A percentile compares a stretch with the other conserved stretches of the same genome.
phyloP scores from a whole-genome alignment of 2,888 invertebrate genomes.

The Physocephala rufipes region DNA sequence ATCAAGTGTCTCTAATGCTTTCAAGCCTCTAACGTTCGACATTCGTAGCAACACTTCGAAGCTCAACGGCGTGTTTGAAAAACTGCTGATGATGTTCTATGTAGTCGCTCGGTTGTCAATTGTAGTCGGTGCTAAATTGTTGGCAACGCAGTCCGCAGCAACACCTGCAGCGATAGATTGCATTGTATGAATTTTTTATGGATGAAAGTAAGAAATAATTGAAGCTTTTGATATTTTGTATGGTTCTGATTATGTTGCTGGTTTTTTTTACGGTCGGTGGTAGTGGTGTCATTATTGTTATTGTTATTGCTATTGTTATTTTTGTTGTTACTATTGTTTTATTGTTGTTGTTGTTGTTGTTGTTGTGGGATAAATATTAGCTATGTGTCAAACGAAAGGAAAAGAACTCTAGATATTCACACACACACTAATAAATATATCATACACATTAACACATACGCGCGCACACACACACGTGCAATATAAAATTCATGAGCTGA shows the following conservation, averaged over 20 bases:
- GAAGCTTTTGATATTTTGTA: slow-evolving; percentile 21
- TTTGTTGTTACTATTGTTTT: background rate
- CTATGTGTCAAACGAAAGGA: slow-evolving; percentile 34
- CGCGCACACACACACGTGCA: background rate
- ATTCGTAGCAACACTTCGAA: background rate
- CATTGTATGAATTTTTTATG: slow-evolving; percentile 5
- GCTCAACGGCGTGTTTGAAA: no score
- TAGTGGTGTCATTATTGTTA: background rate
- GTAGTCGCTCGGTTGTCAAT: background rate
- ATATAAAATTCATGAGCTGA: background rate
- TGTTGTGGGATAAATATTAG: slow-evolving; percentile 29
- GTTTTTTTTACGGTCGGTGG: background rate
- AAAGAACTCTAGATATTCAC: slow-evolving; percentile 21
- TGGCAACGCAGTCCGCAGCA: background rate
- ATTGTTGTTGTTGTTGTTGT: slow-evolving; percentile 11
- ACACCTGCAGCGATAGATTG: background rate
- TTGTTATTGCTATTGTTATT: background rate
- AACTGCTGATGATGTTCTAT: no score
- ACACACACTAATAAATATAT: background rate
- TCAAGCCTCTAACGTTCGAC: background rate
- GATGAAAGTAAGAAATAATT: slow-evolving; percentile 20
- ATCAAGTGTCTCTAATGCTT: background rate
- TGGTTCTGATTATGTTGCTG: background rate
- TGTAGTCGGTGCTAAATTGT: background rate
- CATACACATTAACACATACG: slow-evolving; percentile 4